phyloP scores from a whole-genome alignment of 2,888 invertebrate species.

The Halocaridina rubra region DNA sequence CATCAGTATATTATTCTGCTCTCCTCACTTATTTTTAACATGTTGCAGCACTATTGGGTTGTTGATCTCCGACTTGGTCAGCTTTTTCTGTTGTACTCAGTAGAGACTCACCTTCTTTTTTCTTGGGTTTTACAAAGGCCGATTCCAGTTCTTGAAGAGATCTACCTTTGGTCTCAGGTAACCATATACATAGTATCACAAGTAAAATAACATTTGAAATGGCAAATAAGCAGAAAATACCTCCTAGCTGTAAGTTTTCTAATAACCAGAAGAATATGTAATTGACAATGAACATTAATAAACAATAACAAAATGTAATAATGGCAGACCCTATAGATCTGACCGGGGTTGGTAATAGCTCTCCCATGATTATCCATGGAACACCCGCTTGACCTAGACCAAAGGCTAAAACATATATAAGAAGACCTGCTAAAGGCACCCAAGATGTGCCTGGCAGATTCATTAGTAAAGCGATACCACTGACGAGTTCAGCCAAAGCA shows the following conservation, averaged over 20 bases:
- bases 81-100: no score
- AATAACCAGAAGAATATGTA: conserved; percentile 13
- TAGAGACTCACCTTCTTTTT: no score
- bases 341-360: conserved; percentile 52
- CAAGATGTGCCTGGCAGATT: conserved; percentile 65
- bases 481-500: conserved; percentile 16
- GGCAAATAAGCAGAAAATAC: neutral
- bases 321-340: conserved; percentile 43
- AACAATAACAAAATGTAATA: neutral
- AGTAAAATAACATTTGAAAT: neutral
- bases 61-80: no score
- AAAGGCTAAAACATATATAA: conserved; percentile 44
- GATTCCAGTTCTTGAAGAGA: conserved; percentile 38
- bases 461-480: conserved; percentile 20
- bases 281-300: conserved; percentile 26
- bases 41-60: no score
- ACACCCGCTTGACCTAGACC: conserved; percentile 55
- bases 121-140: conserved; percentile 28
- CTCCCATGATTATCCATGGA: conserved; percentile 52
- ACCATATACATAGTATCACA: conserved; percentile 9
- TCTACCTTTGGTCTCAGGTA: conserved; percentile 30
- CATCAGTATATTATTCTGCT: no score
- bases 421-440: conserved; percentile 66
- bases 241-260: neutral
- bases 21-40: no score